Conservation (phyloP, 1,140 invertebrate genomes). For the Aradophagus sp. region DNA sequence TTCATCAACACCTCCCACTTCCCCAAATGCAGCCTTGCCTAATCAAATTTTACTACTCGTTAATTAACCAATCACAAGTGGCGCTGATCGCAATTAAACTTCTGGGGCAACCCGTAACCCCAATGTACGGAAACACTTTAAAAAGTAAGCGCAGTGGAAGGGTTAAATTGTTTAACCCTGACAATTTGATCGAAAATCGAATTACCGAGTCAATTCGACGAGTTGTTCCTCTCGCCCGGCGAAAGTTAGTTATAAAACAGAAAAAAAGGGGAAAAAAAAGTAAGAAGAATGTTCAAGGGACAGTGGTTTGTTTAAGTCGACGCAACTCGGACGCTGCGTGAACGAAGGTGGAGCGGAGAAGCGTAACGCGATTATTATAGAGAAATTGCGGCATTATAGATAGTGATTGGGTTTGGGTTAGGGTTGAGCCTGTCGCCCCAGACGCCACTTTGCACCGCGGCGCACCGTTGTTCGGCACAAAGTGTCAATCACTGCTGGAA, state of each 20-base stretch:
- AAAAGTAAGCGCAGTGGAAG: no score
- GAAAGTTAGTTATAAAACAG: no score
- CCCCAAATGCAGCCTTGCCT: no score
- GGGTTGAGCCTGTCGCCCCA: slow-evolving; percentile 57
- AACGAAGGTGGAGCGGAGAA: slow-evolving; percentile 55
- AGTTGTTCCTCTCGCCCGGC: background rate
- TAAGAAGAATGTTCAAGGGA: slow-evolving; percentile 17
- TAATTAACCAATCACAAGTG: no score
- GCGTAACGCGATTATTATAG: slow-evolving; percentile 71
- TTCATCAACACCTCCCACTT: no score
- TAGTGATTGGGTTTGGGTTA: slow-evolving; percentile 72
- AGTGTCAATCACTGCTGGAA: slow-evolving; percentile 71
- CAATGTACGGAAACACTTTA: no score
- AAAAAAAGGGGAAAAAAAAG: slow-evolving; percentile 8
- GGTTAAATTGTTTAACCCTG: no score
- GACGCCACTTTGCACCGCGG: slow-evolving; percentile 58
- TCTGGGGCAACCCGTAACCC: no score
- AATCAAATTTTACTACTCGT: no score
- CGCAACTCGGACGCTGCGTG: slow-evolving; percentile 52
- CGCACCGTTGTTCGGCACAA: slow-evolving; percentile 66
- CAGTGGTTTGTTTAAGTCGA: slow-evolving; percentile 56
- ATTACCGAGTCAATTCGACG: slow-evolving; percentile 5
- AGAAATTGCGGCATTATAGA: slow-evolving; percentile 75
- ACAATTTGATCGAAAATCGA: slow-evolving; percentile 2
- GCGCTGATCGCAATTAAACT: no score